Evolutionary conservation across 2,797 vertebrate genomes (phyloP).

Genomic region (Pangasius krempfi): DNA sequence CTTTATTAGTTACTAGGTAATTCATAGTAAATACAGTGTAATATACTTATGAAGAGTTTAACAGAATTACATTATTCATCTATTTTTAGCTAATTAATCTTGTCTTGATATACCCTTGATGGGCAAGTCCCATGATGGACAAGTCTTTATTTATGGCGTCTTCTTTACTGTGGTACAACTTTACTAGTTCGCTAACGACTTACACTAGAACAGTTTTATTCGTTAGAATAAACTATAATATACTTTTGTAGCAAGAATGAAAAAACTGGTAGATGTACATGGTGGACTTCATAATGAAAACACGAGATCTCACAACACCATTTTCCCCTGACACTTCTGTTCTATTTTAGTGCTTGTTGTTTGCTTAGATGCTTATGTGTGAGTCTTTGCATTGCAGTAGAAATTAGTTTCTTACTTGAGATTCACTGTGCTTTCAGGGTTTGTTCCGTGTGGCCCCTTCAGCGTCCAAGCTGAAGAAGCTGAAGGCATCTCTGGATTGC

Average conservation of each 20-base stretch:
- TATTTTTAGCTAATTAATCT: background rate
- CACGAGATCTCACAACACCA: background rate
- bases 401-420: constrained; percentile 21
- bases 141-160: background rate
- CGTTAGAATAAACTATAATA: background rate
- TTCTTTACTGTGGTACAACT: background rate
- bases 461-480: constrained; percentile 97
- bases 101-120: background rate
- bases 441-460: constrained; percentile 96
- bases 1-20: background rate
- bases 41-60: background rate
- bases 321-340: background rate
- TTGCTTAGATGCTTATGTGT: constrained; percentile 6
- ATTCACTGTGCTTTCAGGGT: constrained; percentile 75
- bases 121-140: background rate
- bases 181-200: background rate
- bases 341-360: constrained; percentile 17
- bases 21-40: background rate
- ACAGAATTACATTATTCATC: background rate
- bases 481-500: constrained; percentile 96
- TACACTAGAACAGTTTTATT: background rate
- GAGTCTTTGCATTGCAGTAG: constrained; percentile 14
- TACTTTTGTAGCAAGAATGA: background rate
- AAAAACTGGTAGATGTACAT: background rate
- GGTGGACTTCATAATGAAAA: constrained; percentile 8